Evolutionary conservation across 1,140 invertebrate species (phyloP).

Genomic region (Papilio machaon): DNA sequence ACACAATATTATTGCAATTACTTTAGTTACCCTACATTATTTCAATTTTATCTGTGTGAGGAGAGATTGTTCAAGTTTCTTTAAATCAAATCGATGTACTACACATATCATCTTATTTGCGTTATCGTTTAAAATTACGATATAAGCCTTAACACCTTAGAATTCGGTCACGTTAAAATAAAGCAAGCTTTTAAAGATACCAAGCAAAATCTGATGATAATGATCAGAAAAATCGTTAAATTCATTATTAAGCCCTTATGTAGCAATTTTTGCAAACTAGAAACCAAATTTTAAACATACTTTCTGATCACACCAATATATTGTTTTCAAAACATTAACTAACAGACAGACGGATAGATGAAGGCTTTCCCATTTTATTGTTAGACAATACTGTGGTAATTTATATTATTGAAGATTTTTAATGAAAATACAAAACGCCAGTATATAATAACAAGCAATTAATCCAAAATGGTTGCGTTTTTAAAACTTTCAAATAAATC

Average conservation of each 20-base stretch:
- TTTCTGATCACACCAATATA: conserved; percentile 15
- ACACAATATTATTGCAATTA: neutral
- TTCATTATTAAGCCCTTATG: neutral
- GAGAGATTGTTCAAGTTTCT: neutral
- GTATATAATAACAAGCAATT: conserved; percentile 11
- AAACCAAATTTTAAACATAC: conserved; percentile 17
- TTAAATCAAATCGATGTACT: too few species aligned
- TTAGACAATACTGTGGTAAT: neutral
- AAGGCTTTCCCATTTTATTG: conserved; percentile 27
- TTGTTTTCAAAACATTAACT: conserved; percentile 33
- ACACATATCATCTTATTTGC: too few species aligned
- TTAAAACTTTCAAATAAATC: neutral
- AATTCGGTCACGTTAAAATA: too few species aligned
- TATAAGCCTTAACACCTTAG: too few species aligned
- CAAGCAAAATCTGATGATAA: neutral
- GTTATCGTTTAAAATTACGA: too few species aligned
- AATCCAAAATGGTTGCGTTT: conserved; percentile 24
- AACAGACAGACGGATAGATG: conserved; percentile 21
- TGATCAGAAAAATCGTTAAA: neutral
- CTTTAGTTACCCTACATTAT: neutral
- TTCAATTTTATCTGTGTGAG: neutral
- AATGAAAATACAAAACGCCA: conserved; percentile 13
- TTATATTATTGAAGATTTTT: neutral
- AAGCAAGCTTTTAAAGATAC: neutral
- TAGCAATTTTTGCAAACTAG: neutral